Conservation (phyloP, 1,140 invertebrate genomes). For the Cyclina sinensis region DNA sequence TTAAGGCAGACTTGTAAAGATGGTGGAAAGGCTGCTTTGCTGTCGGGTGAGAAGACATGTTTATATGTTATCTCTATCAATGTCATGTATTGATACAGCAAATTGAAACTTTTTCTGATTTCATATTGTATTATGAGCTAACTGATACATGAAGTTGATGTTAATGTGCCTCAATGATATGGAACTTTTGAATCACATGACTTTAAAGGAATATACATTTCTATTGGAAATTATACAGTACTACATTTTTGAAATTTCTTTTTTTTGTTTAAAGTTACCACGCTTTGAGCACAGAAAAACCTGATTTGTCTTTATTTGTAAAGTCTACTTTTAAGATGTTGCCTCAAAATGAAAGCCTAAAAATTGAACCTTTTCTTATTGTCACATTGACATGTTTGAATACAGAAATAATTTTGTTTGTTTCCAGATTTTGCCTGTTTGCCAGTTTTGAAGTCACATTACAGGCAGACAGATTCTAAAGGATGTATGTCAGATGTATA, state of each 20-base stretch:
- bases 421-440: neutral
- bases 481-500: neutral
- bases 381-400: too few species aligned
- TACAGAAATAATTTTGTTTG: too few species aligned
- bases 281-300: too few species aligned
- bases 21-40: neutral
- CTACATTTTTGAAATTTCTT: too few species aligned
- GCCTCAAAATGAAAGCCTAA: too few species aligned
- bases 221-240: neutral
- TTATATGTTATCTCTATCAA: neutral
- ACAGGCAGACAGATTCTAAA: neutral
- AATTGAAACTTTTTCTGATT: neutral
- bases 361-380: too few species aligned
- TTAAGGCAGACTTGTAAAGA: neutral
- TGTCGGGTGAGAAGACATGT: neutral
- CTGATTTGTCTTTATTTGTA: too few species aligned
- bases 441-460: conserved; percentile 13
- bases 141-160: neutral
- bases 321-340: too few species aligned
- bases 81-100: too few species aligned
- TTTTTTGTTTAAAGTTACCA: too few species aligned
- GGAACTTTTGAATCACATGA: neutral
- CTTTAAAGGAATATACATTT: neutral
- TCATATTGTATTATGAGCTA: neutral
- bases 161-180: neutral